Conservation (phyloP, 2,797 vertebrate species). For the Poecilia picta region DNA sequence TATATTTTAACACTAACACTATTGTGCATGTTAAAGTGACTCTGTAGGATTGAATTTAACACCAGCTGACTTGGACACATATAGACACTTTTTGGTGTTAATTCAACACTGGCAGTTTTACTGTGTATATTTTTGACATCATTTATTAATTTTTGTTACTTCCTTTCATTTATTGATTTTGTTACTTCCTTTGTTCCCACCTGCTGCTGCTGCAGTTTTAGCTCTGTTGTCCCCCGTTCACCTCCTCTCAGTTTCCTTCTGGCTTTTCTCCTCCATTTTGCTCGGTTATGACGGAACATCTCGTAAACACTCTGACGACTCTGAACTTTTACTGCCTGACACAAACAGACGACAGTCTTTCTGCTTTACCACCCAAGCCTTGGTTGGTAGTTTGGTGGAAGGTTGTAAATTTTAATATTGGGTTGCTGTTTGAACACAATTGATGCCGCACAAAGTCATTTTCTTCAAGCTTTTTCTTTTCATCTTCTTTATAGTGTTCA, state of each 20-base stretch:
- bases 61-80: too few relatives aligned
- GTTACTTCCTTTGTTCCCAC: too few relatives aligned
- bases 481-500: not conserved
- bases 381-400: conserved; percentile 29
- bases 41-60: too few relatives aligned
- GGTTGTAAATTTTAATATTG: conserved; percentile 33
- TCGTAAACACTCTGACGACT: conserved; percentile 36
- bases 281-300: conserved; percentile 45
- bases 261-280: not conserved
- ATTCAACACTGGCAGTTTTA: too few relatives aligned
- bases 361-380: conserved; percentile 19
- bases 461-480: conserved; percentile 5
- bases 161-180: too few relatives aligned
- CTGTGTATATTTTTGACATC: too few relatives aligned
- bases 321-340: conserved; percentile 35
- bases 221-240: not conserved
- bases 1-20: too few relatives aligned
- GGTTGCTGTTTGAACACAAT: conserved; percentile 40
- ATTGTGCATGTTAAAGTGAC: too few relatives aligned
- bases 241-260: not conserved
- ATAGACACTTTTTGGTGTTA: too few relatives aligned
- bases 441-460: not conserved
- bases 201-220: not conserved
- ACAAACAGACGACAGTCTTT: not conserved
- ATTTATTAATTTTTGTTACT: too few relatives aligned